Conservation (phyloP, 37 sponge, comb jelly and placozoan genomes). For the Geodia barretti region DNA sequence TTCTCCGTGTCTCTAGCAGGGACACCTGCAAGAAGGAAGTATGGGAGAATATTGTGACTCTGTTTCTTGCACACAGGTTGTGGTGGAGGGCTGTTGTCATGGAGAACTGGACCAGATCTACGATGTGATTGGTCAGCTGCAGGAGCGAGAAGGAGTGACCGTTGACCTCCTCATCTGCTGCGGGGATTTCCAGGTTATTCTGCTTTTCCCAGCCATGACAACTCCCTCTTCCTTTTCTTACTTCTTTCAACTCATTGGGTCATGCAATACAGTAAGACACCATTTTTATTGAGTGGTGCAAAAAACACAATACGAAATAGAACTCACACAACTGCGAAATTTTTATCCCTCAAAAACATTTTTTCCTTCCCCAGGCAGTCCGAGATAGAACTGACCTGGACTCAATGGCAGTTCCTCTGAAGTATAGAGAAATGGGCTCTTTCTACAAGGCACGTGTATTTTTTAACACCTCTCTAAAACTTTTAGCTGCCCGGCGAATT, state of each 20-base stretch:
- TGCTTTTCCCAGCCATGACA: background rate
- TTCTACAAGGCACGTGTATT: slow-evolving; percentile 72
- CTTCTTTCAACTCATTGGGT: no score
- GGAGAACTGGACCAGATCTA: slow-evolving; percentile 95
- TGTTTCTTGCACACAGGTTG: slow-evolving; percentile 86
- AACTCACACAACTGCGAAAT: no score
- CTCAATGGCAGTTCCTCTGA: slow-evolving; percentile 88
- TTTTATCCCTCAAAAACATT: background rate
- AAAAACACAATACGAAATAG: no score
- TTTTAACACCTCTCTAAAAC: background rate
- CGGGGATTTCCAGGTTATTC: slow-evolving; percentile 98
- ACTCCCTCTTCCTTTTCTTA: no score
- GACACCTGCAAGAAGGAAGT: no score
- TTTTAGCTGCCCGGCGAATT: background rate
- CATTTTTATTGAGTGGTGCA: no score
- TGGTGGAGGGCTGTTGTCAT: slow-evolving; percentile 95
- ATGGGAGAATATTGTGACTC: no score
- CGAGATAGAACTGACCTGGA: slow-evolving; percentile 78
- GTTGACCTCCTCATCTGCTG: slow-evolving; percentile 95
- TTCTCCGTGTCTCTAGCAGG: no score
- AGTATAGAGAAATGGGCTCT: slow-evolving; percentile 82
- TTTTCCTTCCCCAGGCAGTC: slow-evolving; percentile 68
- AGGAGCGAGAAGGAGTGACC: slow-evolving; percentile 71
- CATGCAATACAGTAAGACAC: no score
- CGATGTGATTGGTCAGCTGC: slow-evolving; percentile 44